Percentiles rank a stretch among this genome's conserved stretches.
phyloP scores from a whole-genome alignment of 2,113 vertebrate species.

The Zosterops japonicus region DNA sequence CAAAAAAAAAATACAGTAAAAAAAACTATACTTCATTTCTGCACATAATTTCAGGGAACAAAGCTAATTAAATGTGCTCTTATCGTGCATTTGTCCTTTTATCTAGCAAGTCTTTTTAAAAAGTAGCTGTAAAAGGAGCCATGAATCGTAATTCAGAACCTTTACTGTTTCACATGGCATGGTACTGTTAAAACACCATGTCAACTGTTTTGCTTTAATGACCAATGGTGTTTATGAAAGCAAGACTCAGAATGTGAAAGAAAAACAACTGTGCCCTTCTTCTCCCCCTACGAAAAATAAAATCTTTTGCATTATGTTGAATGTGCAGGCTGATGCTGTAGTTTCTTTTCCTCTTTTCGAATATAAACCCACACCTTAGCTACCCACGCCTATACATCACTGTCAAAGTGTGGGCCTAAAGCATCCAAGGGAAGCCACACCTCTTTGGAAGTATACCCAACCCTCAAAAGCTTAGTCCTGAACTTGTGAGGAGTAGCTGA shows the following conservation, averaged over 20 bases:
- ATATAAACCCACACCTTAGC: neutral
- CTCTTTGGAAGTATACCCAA: neutral
- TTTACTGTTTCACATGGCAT: neutral
- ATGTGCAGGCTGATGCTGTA: neutral
- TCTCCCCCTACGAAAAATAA: neutral
- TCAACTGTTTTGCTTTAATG: neutral
- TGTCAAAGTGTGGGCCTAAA: neutral
- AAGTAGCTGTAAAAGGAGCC: slow-evolving; percentile 10
- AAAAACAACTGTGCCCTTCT: neutral
- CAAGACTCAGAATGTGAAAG: neutral
- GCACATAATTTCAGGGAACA: slow-evolving; percentile 42
- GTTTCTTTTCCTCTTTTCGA: neutral
- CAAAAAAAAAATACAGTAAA: slow-evolving; percentile 37
- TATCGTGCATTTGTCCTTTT: slow-evolving; percentile 39
- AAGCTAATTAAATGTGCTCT: slow-evolving; percentile 51
- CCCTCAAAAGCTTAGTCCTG: neutral
- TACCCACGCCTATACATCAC: neutral
- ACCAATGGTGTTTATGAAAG: neutral
- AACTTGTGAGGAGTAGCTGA: neutral
- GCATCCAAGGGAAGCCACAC: neutral
- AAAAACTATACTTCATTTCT: slow-evolving; percentile 48
- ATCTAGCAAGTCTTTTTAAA: slow-evolving; percentile 35
- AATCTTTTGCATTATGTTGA: neutral
- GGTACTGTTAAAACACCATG: neutral
- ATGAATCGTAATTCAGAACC: neutral